Base-by-base conservation (phyloP, 2,888 invertebrate species). In the Oscheius sp. region DNA sequence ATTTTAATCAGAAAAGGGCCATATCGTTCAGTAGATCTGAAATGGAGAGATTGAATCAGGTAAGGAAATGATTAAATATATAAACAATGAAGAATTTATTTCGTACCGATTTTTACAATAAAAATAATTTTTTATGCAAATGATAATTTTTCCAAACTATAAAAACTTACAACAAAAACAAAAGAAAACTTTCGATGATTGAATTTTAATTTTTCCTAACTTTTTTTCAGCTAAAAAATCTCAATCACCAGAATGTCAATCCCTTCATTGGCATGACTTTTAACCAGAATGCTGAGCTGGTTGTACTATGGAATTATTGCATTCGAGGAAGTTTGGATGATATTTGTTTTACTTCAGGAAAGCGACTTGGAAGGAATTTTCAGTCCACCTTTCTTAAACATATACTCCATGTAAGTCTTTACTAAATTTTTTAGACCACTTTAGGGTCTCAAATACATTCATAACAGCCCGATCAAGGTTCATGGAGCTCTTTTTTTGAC, bases 291-390 rank as follows among this genome's bases (percentile, higher is more conserved):
- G 61, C 67, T 36, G 74, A 79, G 30, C 45, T 76, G 3, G 47
- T 76, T 3, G 70, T 75, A 0, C 68, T 75, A 56, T 75, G 77
- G 74, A 70, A 67, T 45, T 77, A 69, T 61, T 70, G 71, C n/a
- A 41, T 67, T 0, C 44, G 77, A 59, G 59, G 73, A 41, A 73
- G 73, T 2, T 65, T 79, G 6, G 79, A 79, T 41, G 74, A 77
- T 32, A 36, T 79, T 20, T 70, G 74, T 28, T 77, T 77, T 67
- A 64, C 67, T 6, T 72, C 70, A 8, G 77, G 74, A 22, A 77
- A 77, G 20, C 72, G 73, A 24, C 69, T 79, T 22, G 77, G 79
- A n/a, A 51, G 79, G 36, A 79, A 79, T 41, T 79, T 79, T 24
- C 74, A 74, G 33, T 73, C 79, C 2, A 77, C 79, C 1, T 79